Conservation (phyloP, 1,140 invertebrate species). For the Euwallacea similis region DNA sequence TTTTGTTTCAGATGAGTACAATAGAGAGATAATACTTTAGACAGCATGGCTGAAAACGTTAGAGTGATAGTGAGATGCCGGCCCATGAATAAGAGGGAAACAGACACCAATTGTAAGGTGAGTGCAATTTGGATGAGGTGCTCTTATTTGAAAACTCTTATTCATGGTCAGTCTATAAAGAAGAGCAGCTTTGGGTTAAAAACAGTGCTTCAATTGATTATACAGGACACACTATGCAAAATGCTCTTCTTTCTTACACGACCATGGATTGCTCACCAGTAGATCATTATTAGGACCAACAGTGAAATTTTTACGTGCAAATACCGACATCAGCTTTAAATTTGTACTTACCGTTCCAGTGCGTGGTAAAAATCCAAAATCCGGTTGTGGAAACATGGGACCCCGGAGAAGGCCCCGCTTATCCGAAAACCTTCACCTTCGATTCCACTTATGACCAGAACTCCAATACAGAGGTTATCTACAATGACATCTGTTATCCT, state of each 20-base stretch:
- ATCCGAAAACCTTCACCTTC: slow-evolving; percentile 77
- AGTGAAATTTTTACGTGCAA: neutral
- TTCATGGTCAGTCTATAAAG: neutral
- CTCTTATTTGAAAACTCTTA: neutral
- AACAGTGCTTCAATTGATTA: neutral
- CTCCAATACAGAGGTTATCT: slow-evolving; percentile 79
- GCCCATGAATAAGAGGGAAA: slow-evolving; percentile 81
- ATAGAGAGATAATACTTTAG: slow-evolving; percentile 1
- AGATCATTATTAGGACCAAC: neutral
- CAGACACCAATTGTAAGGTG: slow-evolving; percentile 71
- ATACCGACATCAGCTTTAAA: no score
- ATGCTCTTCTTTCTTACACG: no score
- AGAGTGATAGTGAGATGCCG: slow-evolving; percentile 91
- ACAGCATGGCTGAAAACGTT: slow-evolving; percentile 77
- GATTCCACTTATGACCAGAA: slow-evolving; percentile 80
- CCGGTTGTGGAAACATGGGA: slow-evolving; percentile 54
- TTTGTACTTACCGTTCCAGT: slow-evolving; percentile 56
- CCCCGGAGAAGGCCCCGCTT: slow-evolving; percentile 53
- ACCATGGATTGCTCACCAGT: no score
- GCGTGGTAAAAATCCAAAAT: slow-evolving; percentile 72
- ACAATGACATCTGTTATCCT: slow-evolving; percentile 86
- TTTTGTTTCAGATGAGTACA: slow-evolving; percentile 32
- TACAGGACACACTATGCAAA: neutral
- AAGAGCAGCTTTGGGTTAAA: neutral
- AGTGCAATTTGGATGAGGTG: slow-evolving; percentile 19